Percentiles rank a stretch among this genome's conserved stretches.
Conservation (phyloP, 2,888 invertebrate species). For the Acanthacorydalis orientalis region DNA sequence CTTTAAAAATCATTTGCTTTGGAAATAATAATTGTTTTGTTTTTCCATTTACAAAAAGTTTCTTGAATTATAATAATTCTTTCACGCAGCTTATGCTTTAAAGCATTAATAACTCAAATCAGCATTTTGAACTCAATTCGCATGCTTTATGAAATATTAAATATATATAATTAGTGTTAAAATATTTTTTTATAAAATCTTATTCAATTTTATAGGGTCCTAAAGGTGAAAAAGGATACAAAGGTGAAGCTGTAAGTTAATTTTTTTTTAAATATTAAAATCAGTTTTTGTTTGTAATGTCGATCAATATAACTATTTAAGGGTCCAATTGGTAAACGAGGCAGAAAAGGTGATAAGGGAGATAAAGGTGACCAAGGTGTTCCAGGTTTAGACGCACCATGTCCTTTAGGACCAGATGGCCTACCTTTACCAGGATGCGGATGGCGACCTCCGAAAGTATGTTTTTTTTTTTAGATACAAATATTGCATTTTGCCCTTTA, state of each 20-base stretch:
- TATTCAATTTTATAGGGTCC: conserved; percentile 48
- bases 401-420: conserved; percentile 91
- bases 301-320: conserved; percentile 20
- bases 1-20: too few relatives aligned
- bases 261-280: conserved; percentile 1
- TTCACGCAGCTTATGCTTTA: too few relatives aligned
- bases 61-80: too few relatives aligned
- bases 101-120: too few relatives aligned
- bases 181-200: too few relatives aligned
- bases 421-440: conserved; percentile 92
- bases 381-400: conserved; percentile 96
- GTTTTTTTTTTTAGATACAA: conserved; percentile 5
- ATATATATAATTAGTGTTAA: too few relatives aligned
- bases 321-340: conserved; percentile 80
- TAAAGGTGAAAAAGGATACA: conserved; percentile 77
- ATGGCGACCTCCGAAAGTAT: conserved; percentile 78
- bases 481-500: background rate
- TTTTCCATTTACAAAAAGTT: too few relatives aligned
- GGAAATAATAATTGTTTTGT: too few relatives aligned
- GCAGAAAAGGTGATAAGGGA: conserved; percentile 82
- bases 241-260: conserved; percentile 65
- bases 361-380: conserved; percentile 93
- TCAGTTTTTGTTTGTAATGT: background rate
- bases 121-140: too few relatives aligned
- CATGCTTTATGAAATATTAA: too few relatives aligned